Evolutionary conservation across 2,113 vertebrate genomes (phyloP).

Genomic region (Chionodraco myersi): DNA sequence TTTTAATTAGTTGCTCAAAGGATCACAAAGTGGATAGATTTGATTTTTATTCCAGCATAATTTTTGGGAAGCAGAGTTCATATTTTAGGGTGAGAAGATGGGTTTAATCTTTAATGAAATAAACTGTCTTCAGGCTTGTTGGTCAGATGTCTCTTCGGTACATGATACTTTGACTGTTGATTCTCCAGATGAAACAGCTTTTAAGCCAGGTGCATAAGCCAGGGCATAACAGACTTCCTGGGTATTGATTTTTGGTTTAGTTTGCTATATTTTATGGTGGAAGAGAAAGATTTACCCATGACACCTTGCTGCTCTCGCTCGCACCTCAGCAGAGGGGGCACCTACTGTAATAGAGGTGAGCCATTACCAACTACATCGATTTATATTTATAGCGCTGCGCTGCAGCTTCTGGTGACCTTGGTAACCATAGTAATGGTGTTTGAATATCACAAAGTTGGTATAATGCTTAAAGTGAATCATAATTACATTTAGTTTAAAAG

Average conservation of each 20-base stretch:
- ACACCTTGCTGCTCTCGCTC: slow-evolving; percentile 31
- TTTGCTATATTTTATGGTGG: slow-evolving; percentile 26
- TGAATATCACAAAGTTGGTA: slow-evolving; percentile 32
- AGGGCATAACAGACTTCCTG: slow-evolving; percentile 6
- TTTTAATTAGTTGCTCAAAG: not conserved
- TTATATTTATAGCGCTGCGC: slow-evolving; percentile 53
- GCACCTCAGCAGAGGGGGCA: slow-evolving; percentile 36
- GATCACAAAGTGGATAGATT: not conserved
- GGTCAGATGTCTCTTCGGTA: not conserved
- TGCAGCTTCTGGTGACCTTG: slow-evolving; percentile 49
- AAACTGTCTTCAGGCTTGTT: not conserved
- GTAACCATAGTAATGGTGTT: slow-evolving; percentile 64
- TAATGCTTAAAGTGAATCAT: not conserved
- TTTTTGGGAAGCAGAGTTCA: not conserved
- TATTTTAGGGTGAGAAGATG: not conserved
- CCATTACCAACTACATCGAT: slow-evolving; percentile 37
- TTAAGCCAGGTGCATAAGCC: not conserved
- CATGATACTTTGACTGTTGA: not conserved
- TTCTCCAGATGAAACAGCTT: not conserved
- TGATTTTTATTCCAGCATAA: not conserved
- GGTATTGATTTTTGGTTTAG: slow-evolving; percentile 16
- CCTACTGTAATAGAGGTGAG: slow-evolving; percentile 51
- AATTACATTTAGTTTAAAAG: not conserved
- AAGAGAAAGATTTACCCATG: slow-evolving; percentile 18
- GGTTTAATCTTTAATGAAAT: not conserved